Evolutionary conservation across 2,888 invertebrate species (phyloP).

Genomic region (Drosophila paramelanica): DNA sequence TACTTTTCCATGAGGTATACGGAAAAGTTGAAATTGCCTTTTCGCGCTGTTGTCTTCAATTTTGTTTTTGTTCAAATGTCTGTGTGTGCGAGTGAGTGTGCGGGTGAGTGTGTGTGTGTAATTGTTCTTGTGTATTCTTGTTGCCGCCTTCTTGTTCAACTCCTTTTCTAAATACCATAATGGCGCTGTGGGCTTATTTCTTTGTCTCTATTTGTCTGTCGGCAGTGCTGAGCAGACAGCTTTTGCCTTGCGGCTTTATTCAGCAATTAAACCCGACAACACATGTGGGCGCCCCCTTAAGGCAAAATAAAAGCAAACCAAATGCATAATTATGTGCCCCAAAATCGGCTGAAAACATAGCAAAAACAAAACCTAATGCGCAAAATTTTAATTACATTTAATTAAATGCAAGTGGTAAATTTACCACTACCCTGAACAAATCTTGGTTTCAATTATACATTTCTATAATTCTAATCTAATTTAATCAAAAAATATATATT

Average conservation of each 20-base stretch:
- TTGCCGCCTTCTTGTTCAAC: constrained; percentile 37
- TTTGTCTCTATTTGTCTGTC: constrained; percentile 30
- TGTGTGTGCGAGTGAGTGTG: constrained; percentile 7
- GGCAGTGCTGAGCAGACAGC: constrained; percentile 29
- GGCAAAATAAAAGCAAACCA: constrained; percentile 18
- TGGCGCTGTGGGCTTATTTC: constrained; percentile 28
- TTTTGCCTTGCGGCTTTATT: constrained; percentile 76
- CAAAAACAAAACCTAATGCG: constrained; percentile 20
- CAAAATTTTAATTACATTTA: constrained; percentile 66
- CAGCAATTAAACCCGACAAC: constrained; percentile 79
- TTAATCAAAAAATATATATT: not conserved
- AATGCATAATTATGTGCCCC: not conserved
- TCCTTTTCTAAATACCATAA: constrained; percentile 29
- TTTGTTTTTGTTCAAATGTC: constrained; percentile 25
- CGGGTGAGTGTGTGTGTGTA: constrained; percentile 25
- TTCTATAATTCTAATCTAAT: not conserved
- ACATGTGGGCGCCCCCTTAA: constrained; percentile 66
- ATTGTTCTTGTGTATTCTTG: constrained; percentile 34
- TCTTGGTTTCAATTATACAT: not conserved
- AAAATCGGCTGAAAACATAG: constrained; percentile 19
- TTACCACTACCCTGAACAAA: not conserved
- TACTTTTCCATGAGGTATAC: constrained; percentile 74
- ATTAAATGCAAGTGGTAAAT: constrained; percentile 1
- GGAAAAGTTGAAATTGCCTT: constrained; percentile 77
- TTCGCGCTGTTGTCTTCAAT: constrained; percentile 42